These are phyloP conservation scores for Corythornis vintsioides DNA, from an alignment of 2,113 vertebrate genomes.

Conservation along the genomic window DNA sequence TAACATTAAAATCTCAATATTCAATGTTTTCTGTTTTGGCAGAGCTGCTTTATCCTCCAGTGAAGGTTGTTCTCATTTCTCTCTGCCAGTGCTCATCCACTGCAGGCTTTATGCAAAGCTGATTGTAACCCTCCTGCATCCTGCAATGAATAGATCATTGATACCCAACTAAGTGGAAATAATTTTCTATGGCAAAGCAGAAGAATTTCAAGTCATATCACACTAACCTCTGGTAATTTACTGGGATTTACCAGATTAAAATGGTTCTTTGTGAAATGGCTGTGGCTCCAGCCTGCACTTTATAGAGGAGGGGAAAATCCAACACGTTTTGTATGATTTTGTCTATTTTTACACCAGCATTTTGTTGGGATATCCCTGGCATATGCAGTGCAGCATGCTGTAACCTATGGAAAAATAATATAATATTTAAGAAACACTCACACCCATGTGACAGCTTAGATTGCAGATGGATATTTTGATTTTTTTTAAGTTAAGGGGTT, in stretches of 20 bases:
- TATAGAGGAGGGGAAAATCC: constrained; percentile 10
- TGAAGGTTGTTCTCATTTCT: constrained; percentile 72
- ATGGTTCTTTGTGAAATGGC: constrained; percentile 47
- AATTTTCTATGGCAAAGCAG: constrained; percentile 87
- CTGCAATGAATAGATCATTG: constrained; percentile 91
- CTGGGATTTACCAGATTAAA: constrained; percentile 80
- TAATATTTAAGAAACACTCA: constrained; percentile 38
- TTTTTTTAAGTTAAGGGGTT: not conserved
- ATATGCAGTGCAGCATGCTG: not conserved
- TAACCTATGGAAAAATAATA: constrained; percentile 2
- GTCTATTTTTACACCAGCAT: not conserved
- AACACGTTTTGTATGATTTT: not conserved
- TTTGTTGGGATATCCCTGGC: constrained; percentile 31
- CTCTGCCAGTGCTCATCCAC: constrained; percentile 73
- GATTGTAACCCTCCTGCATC: constrained; percentile 77
- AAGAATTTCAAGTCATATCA: constrained; percentile 82
- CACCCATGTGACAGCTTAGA: constrained; percentile 17
- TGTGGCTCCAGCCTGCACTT: constrained; percentile 6
- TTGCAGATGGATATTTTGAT: not conserved
- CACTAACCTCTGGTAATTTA: constrained; percentile 79
- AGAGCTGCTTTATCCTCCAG: constrained; percentile 53
- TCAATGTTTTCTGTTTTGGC: constrained; percentile 32
- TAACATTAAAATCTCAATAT: too few relatives aligned
- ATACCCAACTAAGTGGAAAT: constrained; percentile 91
- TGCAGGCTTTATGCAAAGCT: constrained; percentile 77